A percentile compares a stretch with the other conserved stretches of the same genome.
Conservation (phyloP, 2,113 vertebrate species). For the Ellobius talpinus region DNA sequence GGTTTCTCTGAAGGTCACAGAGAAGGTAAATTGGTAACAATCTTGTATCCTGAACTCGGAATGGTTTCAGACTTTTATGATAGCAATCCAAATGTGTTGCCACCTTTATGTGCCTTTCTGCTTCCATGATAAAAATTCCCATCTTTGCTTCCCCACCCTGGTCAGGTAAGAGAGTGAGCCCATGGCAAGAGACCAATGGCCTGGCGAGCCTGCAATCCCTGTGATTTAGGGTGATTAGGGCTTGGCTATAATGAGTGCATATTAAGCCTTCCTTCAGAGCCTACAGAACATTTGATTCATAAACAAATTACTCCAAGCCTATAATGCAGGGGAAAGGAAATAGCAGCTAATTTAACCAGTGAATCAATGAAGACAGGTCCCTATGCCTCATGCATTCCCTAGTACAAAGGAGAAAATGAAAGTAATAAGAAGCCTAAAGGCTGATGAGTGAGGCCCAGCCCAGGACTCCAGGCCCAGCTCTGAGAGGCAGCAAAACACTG, state of each 20-base stretch:
- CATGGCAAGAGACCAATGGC: fast-evolving
- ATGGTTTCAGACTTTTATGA: background rate
- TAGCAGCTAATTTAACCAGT: conserved; percentile 80
- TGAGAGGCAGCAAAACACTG: too few species aligned
- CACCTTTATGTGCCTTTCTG: too few species aligned
- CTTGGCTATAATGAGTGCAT: conserved; percentile 53
- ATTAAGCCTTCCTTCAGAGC: conserved; percentile 57
- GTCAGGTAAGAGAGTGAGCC: background rate
- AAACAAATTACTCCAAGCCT: conserved; percentile 75
- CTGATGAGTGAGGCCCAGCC: fast-evolving
- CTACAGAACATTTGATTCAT: conserved; percentile 71
- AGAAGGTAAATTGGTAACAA: fast-evolving
- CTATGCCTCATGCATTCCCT: background rate
- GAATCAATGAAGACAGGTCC: conserved; percentile 61
- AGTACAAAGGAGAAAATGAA: background rate
- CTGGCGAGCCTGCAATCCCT: background rate
- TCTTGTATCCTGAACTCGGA: background rate
- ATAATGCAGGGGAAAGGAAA: conserved; percentile 61
- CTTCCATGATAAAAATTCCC: background rate
- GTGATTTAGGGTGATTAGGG: conserved; percentile 29
- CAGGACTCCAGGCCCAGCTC: too few species aligned
- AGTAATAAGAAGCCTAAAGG: background rate
- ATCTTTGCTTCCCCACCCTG: fast-evolving
- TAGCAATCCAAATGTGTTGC: too few species aligned
- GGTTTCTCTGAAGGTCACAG: background rate